Evolutionary conservation across 1,140 invertebrate genomes (phyloP).

Genomic region (Zaprionus davidi): DNA sequence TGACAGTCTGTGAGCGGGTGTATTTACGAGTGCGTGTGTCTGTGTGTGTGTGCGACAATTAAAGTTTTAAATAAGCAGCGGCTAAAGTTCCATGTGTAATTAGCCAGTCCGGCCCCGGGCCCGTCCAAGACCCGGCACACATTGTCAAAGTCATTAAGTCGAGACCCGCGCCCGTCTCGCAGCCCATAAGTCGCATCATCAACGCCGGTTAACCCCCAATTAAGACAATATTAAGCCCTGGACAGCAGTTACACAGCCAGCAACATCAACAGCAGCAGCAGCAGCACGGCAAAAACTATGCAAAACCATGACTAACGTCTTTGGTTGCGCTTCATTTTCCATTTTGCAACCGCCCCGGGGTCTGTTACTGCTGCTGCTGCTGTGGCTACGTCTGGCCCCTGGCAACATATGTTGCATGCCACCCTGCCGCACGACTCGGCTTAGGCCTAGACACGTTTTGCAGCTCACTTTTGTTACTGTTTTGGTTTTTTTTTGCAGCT

Average conservation of each 20-base stretch:
- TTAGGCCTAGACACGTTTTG: slow-evolving; percentile 61
- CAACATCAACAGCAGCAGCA: slow-evolving; percentile 16
- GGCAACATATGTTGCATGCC: slow-evolving; percentile 77
- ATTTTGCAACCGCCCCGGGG: slow-evolving; percentile 52
- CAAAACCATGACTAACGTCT: slow-evolving; percentile 83
- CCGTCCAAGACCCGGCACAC: slow-evolving; percentile 36
- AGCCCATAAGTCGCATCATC: slow-evolving; percentile 83
- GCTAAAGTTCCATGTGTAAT: slow-evolving; percentile 72
- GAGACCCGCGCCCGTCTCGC: slow-evolving; percentile 39
- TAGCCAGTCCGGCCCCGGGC: slow-evolving; percentile 47
- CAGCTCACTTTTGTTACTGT: slow-evolving; percentile 23
- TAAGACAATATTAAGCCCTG: slow-evolving; percentile 84
- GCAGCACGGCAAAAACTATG: slow-evolving; percentile 68
- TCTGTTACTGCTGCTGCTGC: background rate
- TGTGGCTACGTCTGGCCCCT: slow-evolving; percentile 32
- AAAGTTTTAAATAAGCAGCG: slow-evolving; percentile 66
- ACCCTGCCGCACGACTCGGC: slow-evolving; percentile 16
- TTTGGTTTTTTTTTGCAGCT: background rate
- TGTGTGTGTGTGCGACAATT: slow-evolving; percentile 37
- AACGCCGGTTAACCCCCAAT: slow-evolving; percentile 84
- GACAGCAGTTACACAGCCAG: slow-evolving; percentile 49
- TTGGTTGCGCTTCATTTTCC: slow-evolving; percentile 78
- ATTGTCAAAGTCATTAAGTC: slow-evolving; percentile 84
- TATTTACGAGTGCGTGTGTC: slow-evolving; percentile 4
- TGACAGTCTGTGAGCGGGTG: background rate